Conservation (phyloP, 1,140 invertebrate genomes). For the Aplysia californica region DNA sequence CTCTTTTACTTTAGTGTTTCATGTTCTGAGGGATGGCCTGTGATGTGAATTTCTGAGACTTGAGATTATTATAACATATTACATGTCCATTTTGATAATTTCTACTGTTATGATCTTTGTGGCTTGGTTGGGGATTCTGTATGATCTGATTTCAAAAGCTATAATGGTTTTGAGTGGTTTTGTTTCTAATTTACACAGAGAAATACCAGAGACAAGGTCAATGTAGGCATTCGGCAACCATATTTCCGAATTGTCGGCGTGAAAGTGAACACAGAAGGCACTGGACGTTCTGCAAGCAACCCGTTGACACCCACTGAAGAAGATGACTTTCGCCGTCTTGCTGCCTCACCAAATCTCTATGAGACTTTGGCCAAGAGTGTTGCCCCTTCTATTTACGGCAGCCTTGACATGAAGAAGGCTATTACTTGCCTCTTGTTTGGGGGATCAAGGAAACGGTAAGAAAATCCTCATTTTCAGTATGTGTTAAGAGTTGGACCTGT, state of each 20-base stretch:
- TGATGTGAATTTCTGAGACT: no score
- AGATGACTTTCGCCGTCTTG: constrained; percentile 88
- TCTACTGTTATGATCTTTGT: no score
- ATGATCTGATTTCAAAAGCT: no score
- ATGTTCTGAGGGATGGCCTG: no score
- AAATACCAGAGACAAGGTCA: constrained; percentile 83
- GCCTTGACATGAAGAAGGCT: constrained; percentile 95
- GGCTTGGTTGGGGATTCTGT: no score
- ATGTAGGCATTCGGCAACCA: constrained; percentile 91
- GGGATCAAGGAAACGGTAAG: constrained; percentile 75
- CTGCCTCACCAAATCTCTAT: constrained; percentile 87
- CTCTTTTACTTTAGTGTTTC: no score
- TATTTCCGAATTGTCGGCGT: constrained; percentile 96
- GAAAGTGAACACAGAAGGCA: constrained; percentile 84
- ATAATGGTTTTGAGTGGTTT: no score
- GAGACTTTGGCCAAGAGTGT: constrained; percentile 91
- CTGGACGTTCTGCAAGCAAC: constrained; percentile 72
- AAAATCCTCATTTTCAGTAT: no score
- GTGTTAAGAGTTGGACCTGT: no score
- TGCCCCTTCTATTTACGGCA: constrained; percentile 97
- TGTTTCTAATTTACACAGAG: constrained; percentile 61
- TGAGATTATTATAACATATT: no score
- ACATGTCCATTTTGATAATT: no score
- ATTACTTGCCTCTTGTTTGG: constrained; percentile 96
- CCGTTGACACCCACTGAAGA: constrained; percentile 80